A percentile compares a stretch with the other conserved stretches of the same genome.
Conservation (phyloP, 2,113 vertebrate genomes). For the Clarias batrachus region DNA sequence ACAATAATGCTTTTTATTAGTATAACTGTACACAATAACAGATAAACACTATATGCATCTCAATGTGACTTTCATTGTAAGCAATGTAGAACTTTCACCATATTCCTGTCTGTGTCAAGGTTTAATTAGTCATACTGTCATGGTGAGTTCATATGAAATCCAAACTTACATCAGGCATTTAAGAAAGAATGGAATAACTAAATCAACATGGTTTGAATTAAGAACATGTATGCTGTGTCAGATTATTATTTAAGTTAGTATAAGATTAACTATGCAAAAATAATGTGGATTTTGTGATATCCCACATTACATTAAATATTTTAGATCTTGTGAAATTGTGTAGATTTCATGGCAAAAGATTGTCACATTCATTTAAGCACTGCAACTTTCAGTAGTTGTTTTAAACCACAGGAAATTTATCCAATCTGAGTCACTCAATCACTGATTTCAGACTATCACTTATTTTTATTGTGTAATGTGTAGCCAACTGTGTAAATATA, state of each 20-base stretch:
- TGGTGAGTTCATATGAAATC: background rate
- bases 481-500: too few relatives aligned
- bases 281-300: background rate
- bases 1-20: constrained; percentile 8
- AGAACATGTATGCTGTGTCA: background rate
- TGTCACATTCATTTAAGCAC: background rate
- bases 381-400: background rate
- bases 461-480: too few relatives aligned
- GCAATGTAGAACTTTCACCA: background rate
- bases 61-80: background rate
- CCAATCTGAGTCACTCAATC: background rate
- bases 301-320: background rate
- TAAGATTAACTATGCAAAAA: background rate
- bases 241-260: background rate
- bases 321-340: background rate
- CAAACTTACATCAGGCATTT: background rate
- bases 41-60: background rate
- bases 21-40: background rate
- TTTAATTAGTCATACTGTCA: background rate
- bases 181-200: background rate
- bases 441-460: background rate
- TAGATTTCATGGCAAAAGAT: background rate
- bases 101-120: background rate
- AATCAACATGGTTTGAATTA: background rate
- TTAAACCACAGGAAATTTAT: too few relatives aligned